Evolutionary conservation across 2,888 invertebrate species (phyloP).

Genomic region (Allophyes oxyacanthae): DNA sequence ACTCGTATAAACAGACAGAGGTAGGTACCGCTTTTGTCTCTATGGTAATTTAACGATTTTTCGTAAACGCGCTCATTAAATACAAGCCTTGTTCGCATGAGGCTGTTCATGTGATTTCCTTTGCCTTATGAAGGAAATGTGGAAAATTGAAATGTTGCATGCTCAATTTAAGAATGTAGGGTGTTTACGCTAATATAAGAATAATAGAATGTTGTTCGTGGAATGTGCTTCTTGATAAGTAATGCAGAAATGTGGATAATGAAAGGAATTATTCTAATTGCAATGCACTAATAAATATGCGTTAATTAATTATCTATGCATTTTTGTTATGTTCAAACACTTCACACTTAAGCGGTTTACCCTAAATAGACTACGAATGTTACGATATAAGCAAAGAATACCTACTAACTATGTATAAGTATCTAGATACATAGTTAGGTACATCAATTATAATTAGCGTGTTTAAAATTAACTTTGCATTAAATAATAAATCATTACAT

Average conservation of each 20-base stretch:
- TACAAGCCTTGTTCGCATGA: conserved; percentile 26
- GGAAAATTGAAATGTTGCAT: conserved; percentile 18
- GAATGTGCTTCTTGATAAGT: conserved; percentile 36
- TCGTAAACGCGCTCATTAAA: conserved; percentile 33
- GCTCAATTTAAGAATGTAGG: conserved; percentile 25
- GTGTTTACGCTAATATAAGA: neutral
- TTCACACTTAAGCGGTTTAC: no score
- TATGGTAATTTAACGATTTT: conserved; percentile 43
- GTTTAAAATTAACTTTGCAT: no score
- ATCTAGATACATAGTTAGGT: no score
- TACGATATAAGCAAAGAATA: no score
- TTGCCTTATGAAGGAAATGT: conserved; percentile 25
- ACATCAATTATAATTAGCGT: no score
- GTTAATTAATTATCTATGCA: conserved; percentile 19
- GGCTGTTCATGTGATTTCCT: conserved; percentile 30
- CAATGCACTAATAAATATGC: conserved; percentile 43
- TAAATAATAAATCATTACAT: no score
- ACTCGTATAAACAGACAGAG: conserved; percentile 54
- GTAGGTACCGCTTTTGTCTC: conserved; percentile 55
- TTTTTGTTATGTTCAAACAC: conserved; percentile 18
- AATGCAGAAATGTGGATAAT: conserved; percentile 41
- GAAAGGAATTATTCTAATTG: conserved; percentile 46
- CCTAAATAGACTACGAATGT: neutral
- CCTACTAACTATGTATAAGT: no score
- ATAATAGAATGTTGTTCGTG: conserved; percentile 10